Percentiles rank a stretch among this genome's conserved stretches.
phyloP scores from a whole-genome alignment of 35 echinoderm and acorn worm genomes.

The Heliocidaris tuberculata region DNA sequence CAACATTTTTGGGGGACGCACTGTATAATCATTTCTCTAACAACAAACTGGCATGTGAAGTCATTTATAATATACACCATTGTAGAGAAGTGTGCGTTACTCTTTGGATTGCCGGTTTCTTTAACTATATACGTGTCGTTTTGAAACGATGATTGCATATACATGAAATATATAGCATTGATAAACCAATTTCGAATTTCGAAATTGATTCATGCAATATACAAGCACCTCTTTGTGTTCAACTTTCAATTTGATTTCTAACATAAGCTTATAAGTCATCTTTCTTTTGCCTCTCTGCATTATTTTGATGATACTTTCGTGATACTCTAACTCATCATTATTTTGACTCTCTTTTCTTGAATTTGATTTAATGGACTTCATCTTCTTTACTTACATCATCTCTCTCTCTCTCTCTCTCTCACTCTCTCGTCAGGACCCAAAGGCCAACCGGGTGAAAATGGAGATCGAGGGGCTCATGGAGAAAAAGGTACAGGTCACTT shows the following conservation, averaged over 20 bases:
- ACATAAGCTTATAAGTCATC: too few species aligned
- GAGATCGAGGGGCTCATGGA: not conserved
- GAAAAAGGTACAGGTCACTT: conserved; percentile 11
- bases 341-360: not conserved
- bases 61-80: not conserved
- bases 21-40: not conserved
- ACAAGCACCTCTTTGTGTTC: not conserved
- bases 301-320: not conserved
- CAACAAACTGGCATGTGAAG: not conserved
- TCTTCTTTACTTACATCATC: not conserved
- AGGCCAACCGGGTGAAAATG: not conserved
- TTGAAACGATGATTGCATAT: not conserved
- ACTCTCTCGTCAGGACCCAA: not conserved
- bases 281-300: too few species aligned
- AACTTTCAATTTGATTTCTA: too few species aligned
- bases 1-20: too few species aligned
- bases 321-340: not conserved
- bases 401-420: not conserved
- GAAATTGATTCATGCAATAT: not conserved
- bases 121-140: not conserved
- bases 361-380: not conserved
- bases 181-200: not conserved
- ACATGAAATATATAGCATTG: not conserved
- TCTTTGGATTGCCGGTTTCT: too few species aligned
- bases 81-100: too few species aligned